Base-by-base conservation (phyloP, 2,888 invertebrate genomes). In the Agrenia bidenticulata region DNA sequence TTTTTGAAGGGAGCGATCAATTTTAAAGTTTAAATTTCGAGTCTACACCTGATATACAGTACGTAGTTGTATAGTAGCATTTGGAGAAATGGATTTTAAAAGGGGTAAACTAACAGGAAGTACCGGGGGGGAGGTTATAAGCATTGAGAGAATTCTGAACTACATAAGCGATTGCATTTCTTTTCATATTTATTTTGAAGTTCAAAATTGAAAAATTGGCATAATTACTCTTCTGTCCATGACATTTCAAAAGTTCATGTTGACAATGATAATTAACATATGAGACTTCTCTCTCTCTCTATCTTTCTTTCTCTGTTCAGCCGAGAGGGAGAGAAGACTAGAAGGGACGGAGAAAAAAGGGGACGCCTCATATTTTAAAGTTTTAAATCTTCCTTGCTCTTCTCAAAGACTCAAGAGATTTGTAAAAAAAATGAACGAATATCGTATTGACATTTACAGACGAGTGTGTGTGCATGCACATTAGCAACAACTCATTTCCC, bases 261-360 rank as follows among this genome's bases (percentile, higher is more conserved):
- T 70, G 67, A 67, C 70, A 70, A 67, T 70, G 61, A 65, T 66
- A 67, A 68, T 68, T 68, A 70, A 62, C 70, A 67, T 63, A 54
- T 32, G 59, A 27, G 23, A 23, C 5, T 32, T 32, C 32, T 7
- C 5, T 4, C n/a, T n/a, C 11, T 32, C 32, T 4, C 5, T 32
- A 32, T 32, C 11, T 32, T 32, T 39, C 15, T 39, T 45, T 21
- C 17, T 51, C 15, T 19, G 19, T 49, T 49, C 49, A 13, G 49
- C 17, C 19, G 9, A 49, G 19, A 17, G 19, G 7, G 24, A 15
- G 24, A 51, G 21, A 23, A 23, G 32, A 32, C 19, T 19, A 45
- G 19, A 45, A 45, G n/a, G 45, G 19, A 45, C 45, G n/a, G 11
- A 32, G 32, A 32, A 32, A 32, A 45, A 45, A 45, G 19, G 19